A percentile compares a stretch with the other conserved stretches of the same genome.
These are phyloP conservation scores for Carapus acus DNA, from an alignment of 2,797 vertebrate species.

Conservation along the genomic window DNA sequence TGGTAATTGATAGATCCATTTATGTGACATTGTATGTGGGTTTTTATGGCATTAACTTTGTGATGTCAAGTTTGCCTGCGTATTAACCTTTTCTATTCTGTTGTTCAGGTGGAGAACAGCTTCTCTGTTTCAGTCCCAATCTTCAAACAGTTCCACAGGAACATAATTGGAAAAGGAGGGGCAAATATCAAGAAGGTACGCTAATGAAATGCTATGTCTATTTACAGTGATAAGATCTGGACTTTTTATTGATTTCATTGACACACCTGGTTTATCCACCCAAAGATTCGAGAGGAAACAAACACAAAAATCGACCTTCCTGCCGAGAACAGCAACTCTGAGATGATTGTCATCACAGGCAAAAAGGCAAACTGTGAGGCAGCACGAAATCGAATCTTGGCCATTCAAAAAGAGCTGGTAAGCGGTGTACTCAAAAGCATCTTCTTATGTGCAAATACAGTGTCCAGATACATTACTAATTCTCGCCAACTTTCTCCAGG, in stretches of 20 bases:
- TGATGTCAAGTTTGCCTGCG: neutral
- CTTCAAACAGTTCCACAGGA: conserved; percentile 99
- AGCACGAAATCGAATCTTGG: conserved; percentile 85
- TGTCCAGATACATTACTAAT: too few species aligned
- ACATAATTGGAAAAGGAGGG: conserved; percentile 98
- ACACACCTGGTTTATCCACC: neutral
- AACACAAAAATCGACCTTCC: conserved; percentile 98
- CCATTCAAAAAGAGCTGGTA: conserved; percentile 98
- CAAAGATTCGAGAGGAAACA: conserved; percentile 95
- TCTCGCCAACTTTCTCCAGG: too few species aligned
- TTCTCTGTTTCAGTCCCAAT: conserved; percentile 94
- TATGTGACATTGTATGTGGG: neutral
- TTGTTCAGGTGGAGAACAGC: conserved; percentile 87
- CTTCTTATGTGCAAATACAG: too few species aligned
- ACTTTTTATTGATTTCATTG: neutral
- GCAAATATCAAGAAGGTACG: conserved; percentile 96
- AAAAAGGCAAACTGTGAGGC: conserved; percentile 94
- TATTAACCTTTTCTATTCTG: conserved; percentile 14
- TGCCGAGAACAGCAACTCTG: conserved; percentile 98
- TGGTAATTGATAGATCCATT: conserved; percentile 68
- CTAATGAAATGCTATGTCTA: neutral
- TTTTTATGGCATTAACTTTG: neutral
- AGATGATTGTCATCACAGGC: conserved; percentile 96
- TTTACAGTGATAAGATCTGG: fast-evolving
- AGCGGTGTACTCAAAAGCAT: neutral